These are phyloP conservation scores for Pseudorhiza aurosa DNA, from an alignment of 30 jellyfish, hydroid and myxozoan species.

Conservation along the genomic window DNA sequence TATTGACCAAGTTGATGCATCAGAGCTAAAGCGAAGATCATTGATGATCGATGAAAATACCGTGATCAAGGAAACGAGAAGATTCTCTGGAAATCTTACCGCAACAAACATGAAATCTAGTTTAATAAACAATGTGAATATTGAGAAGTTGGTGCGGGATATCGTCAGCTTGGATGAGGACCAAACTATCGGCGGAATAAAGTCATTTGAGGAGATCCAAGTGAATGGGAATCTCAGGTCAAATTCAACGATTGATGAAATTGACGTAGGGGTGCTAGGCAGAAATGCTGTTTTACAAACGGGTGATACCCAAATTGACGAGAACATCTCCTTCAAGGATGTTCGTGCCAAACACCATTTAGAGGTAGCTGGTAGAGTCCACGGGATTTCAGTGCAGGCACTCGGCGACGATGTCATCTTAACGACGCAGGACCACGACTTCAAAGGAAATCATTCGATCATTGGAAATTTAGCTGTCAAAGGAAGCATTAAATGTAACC, in stretches of 20 bases:
- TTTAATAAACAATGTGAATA: conserved; percentile 52
- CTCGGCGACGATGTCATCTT: not conserved
- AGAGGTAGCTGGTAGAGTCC: conserved; percentile 16
- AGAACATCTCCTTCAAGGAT: not conserved
- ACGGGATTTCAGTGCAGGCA: not conserved
- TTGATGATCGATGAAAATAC: not conserved
- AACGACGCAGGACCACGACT: not conserved
- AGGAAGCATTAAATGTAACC: not conserved
- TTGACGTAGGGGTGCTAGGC: conserved; percentile 16
- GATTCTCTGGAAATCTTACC: not conserved
- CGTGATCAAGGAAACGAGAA: not conserved
- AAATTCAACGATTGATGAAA: conserved; percentile 52
- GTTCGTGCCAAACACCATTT: not conserved
- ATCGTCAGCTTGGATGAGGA: conserved; percentile 50
- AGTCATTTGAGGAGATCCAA: conserved; percentile 33
- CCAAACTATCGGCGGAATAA: conserved; percentile 41
- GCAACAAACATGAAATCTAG: not conserved
- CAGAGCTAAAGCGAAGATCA: not conserved
- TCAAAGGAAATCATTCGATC: not conserved
- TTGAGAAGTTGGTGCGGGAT: conserved; percentile 46
- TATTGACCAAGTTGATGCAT: conserved; percentile 73
- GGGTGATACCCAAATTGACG: conserved; percentile 14
- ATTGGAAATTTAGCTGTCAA: not conserved
- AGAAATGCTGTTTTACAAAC: not conserved
- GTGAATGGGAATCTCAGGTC: conserved; percentile 25